Evolutionary conservation across 2,113 vertebrate genomes (phyloP).

Genomic region (Plotosus lineatus): DNA sequence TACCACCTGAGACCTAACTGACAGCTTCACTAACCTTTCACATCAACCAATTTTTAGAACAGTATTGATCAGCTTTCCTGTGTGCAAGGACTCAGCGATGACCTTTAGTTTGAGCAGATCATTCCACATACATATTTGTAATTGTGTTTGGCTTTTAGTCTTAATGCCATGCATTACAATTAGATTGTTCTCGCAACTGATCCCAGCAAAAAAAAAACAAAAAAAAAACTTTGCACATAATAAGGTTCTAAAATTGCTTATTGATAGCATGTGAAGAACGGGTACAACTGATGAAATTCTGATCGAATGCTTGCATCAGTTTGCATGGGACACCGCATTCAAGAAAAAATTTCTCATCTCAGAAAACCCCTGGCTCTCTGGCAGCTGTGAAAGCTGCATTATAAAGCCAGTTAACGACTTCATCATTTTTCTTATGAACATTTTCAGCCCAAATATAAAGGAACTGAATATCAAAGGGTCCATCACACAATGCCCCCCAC

Average conservation of each 20-base stretch:
- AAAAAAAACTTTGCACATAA: neutral
- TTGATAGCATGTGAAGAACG: neutral
- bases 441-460: conserved; percentile 34
- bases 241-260: neutral
- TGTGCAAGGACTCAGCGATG: conserved; percentile 45
- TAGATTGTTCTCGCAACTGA: neutral
- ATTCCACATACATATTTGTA: conserved; percentile 7
- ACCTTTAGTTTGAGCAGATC: conserved; percentile 60
- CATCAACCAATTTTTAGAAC: conserved; percentile 52
- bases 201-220: no score
- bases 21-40: conserved; percentile 53
- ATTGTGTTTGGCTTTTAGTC: conserved; percentile 22
- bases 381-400: conserved; percentile 45
- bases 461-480: conserved; percentile 11
- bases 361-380: conserved; percentile 17
- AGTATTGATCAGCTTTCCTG: conserved; percentile 61
- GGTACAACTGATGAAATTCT: neutral
- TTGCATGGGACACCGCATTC: neutral
- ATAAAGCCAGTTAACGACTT: conserved; percentile 35
- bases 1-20: conserved; percentile 43
- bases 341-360: conserved; percentile 5
- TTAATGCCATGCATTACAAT: conserved; percentile 19
- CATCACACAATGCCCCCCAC: conserved; percentile 31
- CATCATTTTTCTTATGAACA: conserved; percentile 51
- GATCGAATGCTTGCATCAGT: neutral